Percentiles rank a stretch among this genome's conserved stretches.
Conservation (phyloP, 2,888 invertebrate species). For the Cenopis cana region DNA sequence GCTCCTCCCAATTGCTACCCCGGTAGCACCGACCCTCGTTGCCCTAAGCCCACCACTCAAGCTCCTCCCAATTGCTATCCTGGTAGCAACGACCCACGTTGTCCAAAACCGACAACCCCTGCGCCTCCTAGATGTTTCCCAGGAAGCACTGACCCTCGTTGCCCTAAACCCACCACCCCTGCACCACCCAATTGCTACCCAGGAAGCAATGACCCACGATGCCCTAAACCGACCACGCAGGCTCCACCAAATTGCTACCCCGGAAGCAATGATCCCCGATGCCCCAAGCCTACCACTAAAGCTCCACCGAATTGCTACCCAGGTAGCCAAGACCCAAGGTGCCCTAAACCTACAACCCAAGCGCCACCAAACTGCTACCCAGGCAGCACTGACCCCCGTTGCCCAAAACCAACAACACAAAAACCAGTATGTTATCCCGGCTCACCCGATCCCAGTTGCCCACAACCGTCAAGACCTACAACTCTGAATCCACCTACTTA, state of each 20-base stretch:
- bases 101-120: slow-evolving; percentile 52
- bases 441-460: slow-evolving; percentile 53
- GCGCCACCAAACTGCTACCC: slow-evolving; percentile 49
- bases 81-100: slow-evolving; percentile 48
- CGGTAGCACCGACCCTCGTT: slow-evolving; percentile 61
- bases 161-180: slow-evolving; percentile 47
- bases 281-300: no score
- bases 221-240: slow-evolving; percentile 46
- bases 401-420: slow-evolving; percentile 48
- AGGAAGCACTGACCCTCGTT: slow-evolving; percentile 54
- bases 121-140: slow-evolving; percentile 53
- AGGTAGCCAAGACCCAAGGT: background rate
- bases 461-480: slow-evolving; percentile 46
- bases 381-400: slow-evolving; percentile 52
- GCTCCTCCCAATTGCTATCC: slow-evolving; percentile 50
- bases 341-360: slow-evolving; percentile 48
- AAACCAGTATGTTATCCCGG: slow-evolving; percentile 53
- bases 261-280: slow-evolving; percentile 56
- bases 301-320: no score
- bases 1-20: slow-evolving; percentile 45
- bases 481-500: slow-evolving; percentile 33
- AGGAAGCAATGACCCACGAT: slow-evolving; percentile 48
- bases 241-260: slow-evolving; percentile 57
- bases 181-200: slow-evolving; percentile 51
- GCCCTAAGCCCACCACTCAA: slow-evolving; percentile 54